These are phyloP conservation scores for Lacerta viridis DNA, from an alignment of 2,797 vertebrate species.

Conservation along the genomic window DNA sequence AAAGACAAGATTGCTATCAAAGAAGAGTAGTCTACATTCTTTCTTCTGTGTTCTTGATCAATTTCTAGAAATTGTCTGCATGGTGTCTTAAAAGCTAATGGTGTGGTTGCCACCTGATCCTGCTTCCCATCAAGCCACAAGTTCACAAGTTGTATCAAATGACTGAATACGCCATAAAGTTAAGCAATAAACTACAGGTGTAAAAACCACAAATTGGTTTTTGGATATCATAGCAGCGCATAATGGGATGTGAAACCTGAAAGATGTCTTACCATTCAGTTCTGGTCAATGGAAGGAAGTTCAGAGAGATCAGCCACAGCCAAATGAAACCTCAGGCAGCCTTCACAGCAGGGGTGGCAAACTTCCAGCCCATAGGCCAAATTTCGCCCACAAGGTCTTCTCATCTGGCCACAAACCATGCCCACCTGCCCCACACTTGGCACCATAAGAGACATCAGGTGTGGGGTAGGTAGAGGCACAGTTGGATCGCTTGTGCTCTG, in stretches of 20 bases:
- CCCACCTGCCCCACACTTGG: no score
- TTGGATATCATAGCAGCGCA: not conserved
- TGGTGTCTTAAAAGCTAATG: not conserved
- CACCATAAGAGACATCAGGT: no score
- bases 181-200: not conserved
- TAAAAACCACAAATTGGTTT: not conserved
- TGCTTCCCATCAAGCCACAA: not conserved
- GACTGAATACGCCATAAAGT: not conserved
- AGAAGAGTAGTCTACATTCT: rapidly evolving
- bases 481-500: no score
- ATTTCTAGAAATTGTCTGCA: not conserved
- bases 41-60: not conserved
- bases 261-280: not conserved
- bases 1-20: constrained; percentile 32
- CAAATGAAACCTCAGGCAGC: not conserved
- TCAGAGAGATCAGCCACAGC: not conserved
- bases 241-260: not conserved
- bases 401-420: no score
- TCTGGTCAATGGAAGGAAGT: not conserved
- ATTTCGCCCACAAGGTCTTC: no score
- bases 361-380: no score
- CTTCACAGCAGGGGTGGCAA: not conserved
- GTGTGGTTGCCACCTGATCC: no score
- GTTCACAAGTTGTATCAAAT: not conserved
- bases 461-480: no score